A percentile compares a stretch with the other conserved stretches of the same genome.
Evolutionary conservation across 2,797 vertebrate species (phyloP).

Genomic region (Sebastes itinus): DNA sequence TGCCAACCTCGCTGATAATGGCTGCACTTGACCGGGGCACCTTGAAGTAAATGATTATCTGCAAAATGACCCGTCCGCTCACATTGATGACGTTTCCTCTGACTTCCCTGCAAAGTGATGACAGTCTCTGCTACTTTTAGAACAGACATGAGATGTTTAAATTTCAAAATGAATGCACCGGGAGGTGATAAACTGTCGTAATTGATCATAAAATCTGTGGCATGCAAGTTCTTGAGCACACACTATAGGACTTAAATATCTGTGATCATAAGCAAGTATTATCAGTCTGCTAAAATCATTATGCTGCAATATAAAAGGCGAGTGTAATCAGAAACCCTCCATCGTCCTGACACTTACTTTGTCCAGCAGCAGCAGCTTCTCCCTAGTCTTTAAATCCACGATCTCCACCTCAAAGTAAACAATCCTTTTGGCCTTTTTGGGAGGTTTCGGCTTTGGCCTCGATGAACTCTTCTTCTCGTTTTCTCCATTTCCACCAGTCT

Average conservation of each 20-base stretch:
- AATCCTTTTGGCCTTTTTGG: slow-evolving; percentile 89
- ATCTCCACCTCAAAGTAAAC: slow-evolving; percentile 98
- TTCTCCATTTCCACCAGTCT: slow-evolving; percentile 58
- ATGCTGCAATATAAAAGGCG: slow-evolving; percentile 12
- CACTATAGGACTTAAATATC: not conserved
- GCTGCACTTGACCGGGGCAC: slow-evolving; percentile 28
- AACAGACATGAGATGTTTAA: not conserved
- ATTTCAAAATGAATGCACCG: not conserved
- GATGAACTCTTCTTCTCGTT: slow-evolving; percentile 67
- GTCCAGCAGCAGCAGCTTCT: slow-evolving; percentile 93
- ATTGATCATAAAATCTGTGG: not conserved
- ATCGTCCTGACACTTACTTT: slow-evolving; percentile 82
- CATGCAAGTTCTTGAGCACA: not conserved
- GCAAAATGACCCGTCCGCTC: slow-evolving; percentile 29
- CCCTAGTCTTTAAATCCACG: slow-evolving; percentile 88
- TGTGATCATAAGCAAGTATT: not conserved
- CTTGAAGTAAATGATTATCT: slow-evolving; percentile 46
- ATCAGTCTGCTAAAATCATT: slow-evolving; percentile 12
- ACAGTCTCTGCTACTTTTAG: slow-evolving; percentile 37
- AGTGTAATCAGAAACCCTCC: slow-evolving; percentile 24
- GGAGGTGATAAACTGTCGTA: slow-evolving; percentile 28
- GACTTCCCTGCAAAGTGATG: slow-evolving; percentile 15
- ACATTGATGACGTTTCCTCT: slow-evolving; percentile 29
- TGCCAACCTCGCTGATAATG: slow-evolving; percentile 43
- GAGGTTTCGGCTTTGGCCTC: slow-evolving; percentile 79